Evolutionary conservation across 2,888 invertebrate species (phyloP).

Genomic region (Operophtera brumata): DNA sequence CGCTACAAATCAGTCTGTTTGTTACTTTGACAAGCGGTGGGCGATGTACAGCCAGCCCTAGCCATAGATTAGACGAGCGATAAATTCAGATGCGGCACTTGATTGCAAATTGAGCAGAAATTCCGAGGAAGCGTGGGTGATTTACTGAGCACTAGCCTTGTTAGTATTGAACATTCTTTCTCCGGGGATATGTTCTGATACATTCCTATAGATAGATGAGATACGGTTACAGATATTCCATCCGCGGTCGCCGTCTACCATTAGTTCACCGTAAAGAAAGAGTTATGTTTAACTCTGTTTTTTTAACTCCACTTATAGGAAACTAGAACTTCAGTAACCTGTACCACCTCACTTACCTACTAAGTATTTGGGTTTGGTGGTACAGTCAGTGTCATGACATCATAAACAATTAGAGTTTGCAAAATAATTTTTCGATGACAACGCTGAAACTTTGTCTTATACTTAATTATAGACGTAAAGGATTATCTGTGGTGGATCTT

Average conservation of each 20-base stretch:
- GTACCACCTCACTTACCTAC: too few relatives aligned
- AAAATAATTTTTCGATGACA: too few relatives aligned
- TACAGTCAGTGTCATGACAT: too few relatives aligned
- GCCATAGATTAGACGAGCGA: slow-evolving; percentile 34
- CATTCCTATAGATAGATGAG: not conserved
- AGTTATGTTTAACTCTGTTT: too few relatives aligned
- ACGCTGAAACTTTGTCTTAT: too few relatives aligned
- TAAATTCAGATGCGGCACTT: slow-evolving; percentile 28
- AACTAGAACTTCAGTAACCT: not conserved
- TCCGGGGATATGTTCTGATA: not conserved
- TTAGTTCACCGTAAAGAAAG: too few relatives aligned
- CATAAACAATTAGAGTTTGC: too few relatives aligned
- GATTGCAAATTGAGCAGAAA: slow-evolving; percentile 26
- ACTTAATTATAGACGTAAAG: too few relatives aligned
- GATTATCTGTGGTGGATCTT: too few relatives aligned
- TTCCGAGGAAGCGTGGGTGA: slow-evolving; percentile 18
- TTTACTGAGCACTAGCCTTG: not conserved
- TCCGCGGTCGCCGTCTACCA: not conserved
- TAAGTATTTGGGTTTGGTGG: too few relatives aligned
- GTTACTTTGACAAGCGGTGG: slow-evolving; percentile 39
- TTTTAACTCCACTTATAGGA: not conserved
- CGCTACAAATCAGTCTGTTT: slow-evolving; percentile 39
- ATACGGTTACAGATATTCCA: not conserved
- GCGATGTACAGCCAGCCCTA: slow-evolving; percentile 37
- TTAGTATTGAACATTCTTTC: slow-evolving; percentile 5